phyloP scores from a whole-genome alignment of 1,140 invertebrate genomes.

The Whitmania pigra region DNA sequence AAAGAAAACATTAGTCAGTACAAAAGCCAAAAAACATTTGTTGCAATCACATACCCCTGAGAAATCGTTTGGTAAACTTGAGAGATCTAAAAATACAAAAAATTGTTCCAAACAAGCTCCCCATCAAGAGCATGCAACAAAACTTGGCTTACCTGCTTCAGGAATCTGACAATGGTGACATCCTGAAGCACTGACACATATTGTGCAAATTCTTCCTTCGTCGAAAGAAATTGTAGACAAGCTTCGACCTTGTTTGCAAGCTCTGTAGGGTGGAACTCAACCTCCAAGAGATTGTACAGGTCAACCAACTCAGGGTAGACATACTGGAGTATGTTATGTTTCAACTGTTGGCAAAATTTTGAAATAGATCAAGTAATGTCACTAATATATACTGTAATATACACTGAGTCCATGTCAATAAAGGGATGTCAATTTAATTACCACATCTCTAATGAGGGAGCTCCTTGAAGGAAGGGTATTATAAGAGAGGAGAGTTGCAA shows the following conservation, averaged over 20 bases:
- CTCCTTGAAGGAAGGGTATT: conserved; percentile 75
- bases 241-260: conserved; percentile 53
- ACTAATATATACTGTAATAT: conserved; percentile 36
- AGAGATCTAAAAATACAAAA: conserved; percentile 51
- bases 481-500: conserved; percentile 74
- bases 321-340: conserved; percentile 58
- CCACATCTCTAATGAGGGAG: conserved; percentile 74
- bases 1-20: too few species aligned
- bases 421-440: conserved; percentile 37
- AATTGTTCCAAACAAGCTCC: not conserved
- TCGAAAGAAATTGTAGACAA: conserved; percentile 41
- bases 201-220: conserved; percentile 47
- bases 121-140: conserved; percentile 14
- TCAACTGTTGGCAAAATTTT: conserved; percentile 31
- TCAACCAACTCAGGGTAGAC: conserved; percentile 76
- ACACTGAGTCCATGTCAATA: too few species aligned
- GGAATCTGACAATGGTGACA: conserved; percentile 75
- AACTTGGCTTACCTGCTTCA: conserved; percentile 55
- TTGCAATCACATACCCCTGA: too few species aligned
- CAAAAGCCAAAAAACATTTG: too few species aligned
- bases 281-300: conserved; percentile 80
- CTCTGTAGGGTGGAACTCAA: conserved; percentile 85
- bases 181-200: conserved; percentile 76
- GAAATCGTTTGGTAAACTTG: conserved; percentile 89
- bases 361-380: conserved; percentile 45